Evolutionary conservation across 2,888 invertebrate genomes (phyloP).

Genomic region (Protonemura montana): DNA sequence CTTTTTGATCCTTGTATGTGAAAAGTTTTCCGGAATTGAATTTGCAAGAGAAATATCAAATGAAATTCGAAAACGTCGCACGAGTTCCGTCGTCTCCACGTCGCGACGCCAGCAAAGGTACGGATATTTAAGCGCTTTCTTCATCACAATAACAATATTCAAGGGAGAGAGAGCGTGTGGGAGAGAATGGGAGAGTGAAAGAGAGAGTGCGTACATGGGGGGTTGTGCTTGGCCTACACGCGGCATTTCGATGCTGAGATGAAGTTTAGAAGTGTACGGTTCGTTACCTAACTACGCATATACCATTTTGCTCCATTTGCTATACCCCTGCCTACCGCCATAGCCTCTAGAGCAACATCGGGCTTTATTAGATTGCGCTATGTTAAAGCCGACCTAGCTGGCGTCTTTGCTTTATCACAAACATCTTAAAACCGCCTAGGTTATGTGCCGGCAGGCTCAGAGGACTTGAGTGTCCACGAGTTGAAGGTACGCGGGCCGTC

Average conservation of each 20-base stretch:
- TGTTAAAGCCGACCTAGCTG: neutral
- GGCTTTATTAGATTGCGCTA: neutral
- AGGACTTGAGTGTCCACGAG: neutral
- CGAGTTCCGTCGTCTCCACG: neutral
- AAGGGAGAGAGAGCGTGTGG: neutral
- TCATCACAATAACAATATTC: neutral
- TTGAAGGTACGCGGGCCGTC: neutral
- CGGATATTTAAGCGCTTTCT: neutral
- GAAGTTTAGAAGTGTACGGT: neutral
- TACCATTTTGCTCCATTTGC: neutral
- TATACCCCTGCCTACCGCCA: neutral
- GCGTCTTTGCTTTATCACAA: neutral
- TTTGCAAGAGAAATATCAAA: neutral
- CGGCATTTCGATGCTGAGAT: neutral
- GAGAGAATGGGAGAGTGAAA: neutral
- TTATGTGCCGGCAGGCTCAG: no score
- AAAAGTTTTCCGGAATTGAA: neutral
- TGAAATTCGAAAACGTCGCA: neutral
- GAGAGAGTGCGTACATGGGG: neutral
- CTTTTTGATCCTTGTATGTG: constrained; percentile 12
- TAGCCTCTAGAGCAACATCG: neutral
- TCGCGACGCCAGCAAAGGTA: neutral
- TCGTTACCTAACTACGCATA: neutral
- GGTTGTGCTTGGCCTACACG: neutral
- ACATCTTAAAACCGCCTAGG: no score